Conservation (phyloP, 1,140 invertebrate species). For the Ylistrum balloti region DNA sequence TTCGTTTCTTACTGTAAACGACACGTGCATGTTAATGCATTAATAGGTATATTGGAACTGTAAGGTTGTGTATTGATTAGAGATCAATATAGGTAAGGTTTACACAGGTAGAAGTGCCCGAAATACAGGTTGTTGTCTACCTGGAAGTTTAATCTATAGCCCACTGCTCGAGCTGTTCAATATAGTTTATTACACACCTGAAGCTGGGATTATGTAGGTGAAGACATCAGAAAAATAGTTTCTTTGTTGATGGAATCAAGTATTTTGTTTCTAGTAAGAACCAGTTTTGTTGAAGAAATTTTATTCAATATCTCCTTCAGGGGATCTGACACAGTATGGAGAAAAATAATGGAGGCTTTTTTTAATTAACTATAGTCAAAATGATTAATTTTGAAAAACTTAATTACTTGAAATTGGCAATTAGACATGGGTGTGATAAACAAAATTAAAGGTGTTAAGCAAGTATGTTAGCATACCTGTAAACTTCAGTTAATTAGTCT, state of each 20-base stretch:
- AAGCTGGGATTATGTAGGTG: neutral
- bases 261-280: neutral
- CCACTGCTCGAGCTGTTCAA: no score
- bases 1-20: neutral
- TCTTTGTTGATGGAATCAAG: neutral
- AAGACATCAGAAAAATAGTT: neutral
- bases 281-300: neutral
- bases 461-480: constrained; percentile 16
- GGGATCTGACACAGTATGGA: neutral
- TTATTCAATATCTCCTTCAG: neutral
- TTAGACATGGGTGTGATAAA: neutral
- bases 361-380: neutral
- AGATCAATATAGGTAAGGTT: neutral
- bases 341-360: neutral
- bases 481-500: neutral
- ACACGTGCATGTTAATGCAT: constrained; percentile 38
- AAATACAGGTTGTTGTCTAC: constrained; percentile 1
- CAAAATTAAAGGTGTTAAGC: constrained; percentile 2
- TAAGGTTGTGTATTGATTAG: neutral
- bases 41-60: constrained; percentile 32
- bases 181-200: neutral
- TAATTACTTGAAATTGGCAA: constrained; percentile 21
- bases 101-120: neutral
- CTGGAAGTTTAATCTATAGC: neutral
- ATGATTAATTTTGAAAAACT: neutral